phyloP scores from a whole-genome alignment of 2,113 vertebrate genomes.

The Tautogolabrus adspersus region DNA sequence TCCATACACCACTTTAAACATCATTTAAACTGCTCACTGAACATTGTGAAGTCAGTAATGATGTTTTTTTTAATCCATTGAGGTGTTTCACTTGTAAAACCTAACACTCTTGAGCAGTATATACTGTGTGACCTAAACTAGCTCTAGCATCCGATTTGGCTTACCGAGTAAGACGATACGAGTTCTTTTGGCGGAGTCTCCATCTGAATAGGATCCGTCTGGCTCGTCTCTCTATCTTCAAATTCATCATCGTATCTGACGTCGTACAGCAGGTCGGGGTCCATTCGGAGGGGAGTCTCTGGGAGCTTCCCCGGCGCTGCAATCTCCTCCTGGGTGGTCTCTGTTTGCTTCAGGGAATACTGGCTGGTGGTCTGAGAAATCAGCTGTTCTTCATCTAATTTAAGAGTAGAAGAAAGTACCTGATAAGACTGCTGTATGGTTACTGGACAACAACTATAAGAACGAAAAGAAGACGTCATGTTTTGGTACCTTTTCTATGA shows the following conservation, averaged over 20 bases:
- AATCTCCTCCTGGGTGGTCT: conserved; percentile 92
- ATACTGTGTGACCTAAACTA: background rate
- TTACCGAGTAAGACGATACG: conserved; percentile 92
- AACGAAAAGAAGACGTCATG: background rate
- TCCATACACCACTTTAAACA: too few species aligned
- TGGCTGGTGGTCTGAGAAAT: conserved; percentile 92
- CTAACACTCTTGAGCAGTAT: too few species aligned
- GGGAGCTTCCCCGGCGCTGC: conserved; percentile 92
- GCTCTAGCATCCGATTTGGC: background rate
- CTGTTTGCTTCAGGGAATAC: conserved; percentile 86
- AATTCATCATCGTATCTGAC: conserved; percentile 83
- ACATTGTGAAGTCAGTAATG: too few species aligned
- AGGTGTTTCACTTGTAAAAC: too few species aligned
- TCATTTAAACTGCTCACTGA: too few species aligned
- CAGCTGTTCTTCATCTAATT: conserved; percentile 80
- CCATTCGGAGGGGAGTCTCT: conserved; percentile 92
- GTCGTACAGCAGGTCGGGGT: conserved; percentile 79
- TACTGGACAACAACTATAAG: background rate
- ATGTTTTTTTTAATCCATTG: too few species aligned
- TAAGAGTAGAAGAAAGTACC: background rate
- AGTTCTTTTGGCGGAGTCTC: conserved; percentile 88
- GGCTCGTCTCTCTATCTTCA: conserved; percentile 75
- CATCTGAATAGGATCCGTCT: conserved; percentile 77
- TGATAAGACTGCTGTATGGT: background rate
- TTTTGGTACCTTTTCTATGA: conserved; percentile 85